A percentile compares a stretch with the other conserved stretches of the same genome.
Conservation (phyloP, 2,888 invertebrate genomes). For the Drosophila maculinotata region DNA sequence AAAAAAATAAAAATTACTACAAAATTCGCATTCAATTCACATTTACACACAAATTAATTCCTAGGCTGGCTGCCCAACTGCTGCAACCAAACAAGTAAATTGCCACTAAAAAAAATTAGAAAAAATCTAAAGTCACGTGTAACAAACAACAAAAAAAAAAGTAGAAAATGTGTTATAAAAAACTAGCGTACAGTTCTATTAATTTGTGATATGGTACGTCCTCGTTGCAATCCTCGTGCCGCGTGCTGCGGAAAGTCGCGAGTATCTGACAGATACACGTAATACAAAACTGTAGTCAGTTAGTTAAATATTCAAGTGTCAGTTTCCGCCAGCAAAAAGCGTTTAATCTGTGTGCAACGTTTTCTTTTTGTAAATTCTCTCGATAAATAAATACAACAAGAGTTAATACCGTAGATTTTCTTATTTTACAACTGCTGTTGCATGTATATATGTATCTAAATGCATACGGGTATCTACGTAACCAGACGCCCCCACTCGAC, state of each 20-base stretch:
- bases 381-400: conserved; percentile 31
- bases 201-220: conserved; percentile 9
- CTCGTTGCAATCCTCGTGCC: conserved; percentile 41
- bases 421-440: conserved; percentile 14
- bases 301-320: conserved; percentile 57
- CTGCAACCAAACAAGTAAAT: conserved; percentile 42
- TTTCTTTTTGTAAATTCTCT: conserved; percentile 27
- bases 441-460: conserved; percentile 14
- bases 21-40: conserved; percentile 29
- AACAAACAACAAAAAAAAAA: conserved; percentile 19
- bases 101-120: conserved; percentile 9
- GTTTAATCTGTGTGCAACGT: conserved; percentile 31
- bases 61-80: conserved; percentile 53
- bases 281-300: conserved; percentile 26
- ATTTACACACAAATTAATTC: conserved; percentile 37
- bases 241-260: conserved; percentile 33
- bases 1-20: conserved; percentile 32
- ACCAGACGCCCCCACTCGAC: conserved; percentile 31
- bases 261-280: conserved; percentile 48
- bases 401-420: conserved; percentile 24
- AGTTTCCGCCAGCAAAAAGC: conserved; percentile 60
- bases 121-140: conserved; percentile 44
- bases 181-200: conserved; percentile 28
- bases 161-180: conserved; percentile 8
- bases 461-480: conserved; percentile 20